phyloP scores from a whole-genome alignment of 92 coral and sea anemone genomes.

The Pocillopora meandrina region DNA sequence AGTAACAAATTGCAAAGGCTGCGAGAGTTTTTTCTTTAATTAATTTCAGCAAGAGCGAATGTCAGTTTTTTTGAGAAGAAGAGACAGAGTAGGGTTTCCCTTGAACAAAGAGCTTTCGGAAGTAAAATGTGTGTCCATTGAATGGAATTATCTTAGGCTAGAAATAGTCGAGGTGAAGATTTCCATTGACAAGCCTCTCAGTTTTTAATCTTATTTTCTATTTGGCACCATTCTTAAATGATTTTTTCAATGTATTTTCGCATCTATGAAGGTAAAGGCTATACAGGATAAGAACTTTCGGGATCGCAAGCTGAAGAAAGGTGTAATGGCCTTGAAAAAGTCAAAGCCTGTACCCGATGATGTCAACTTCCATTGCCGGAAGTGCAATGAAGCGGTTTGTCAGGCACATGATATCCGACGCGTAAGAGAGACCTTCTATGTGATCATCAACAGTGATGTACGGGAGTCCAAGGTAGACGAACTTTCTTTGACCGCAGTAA shows the following conservation, averaged over 20 bases:
- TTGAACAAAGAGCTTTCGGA: no score
- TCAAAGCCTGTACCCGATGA: slow-evolving; percentile 49
- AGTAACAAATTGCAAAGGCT: no score
- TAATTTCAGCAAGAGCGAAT: no score
- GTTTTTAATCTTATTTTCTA: no score
- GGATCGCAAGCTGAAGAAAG: slow-evolving; percentile 52
- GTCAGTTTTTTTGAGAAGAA: no score
- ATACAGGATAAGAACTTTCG: slow-evolving; percentile 50
- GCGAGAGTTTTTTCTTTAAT: no score
- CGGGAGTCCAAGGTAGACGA: slow-evolving; percentile 37
- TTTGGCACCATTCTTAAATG: no score
- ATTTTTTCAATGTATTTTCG: background rate
- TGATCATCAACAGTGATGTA: slow-evolving; percentile 65
- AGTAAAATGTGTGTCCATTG: no score
- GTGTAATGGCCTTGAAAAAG: slow-evolving; percentile 31
- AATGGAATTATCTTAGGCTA: no score
- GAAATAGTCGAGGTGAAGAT: no score
- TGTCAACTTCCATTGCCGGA: slow-evolving; percentile 74
- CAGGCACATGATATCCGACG: slow-evolving; percentile 84
- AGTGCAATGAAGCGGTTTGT: slow-evolving; percentile 77
- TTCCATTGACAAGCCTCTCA: no score
- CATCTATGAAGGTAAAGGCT: slow-evolving; percentile 41
- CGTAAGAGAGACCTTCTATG: slow-evolving; percentile 48
- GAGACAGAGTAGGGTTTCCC: no score
- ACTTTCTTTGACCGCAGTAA: background rate